Base-by-base conservation (phyloP, 2,888 invertebrate genomes). In the Phania funesta region DNA sequence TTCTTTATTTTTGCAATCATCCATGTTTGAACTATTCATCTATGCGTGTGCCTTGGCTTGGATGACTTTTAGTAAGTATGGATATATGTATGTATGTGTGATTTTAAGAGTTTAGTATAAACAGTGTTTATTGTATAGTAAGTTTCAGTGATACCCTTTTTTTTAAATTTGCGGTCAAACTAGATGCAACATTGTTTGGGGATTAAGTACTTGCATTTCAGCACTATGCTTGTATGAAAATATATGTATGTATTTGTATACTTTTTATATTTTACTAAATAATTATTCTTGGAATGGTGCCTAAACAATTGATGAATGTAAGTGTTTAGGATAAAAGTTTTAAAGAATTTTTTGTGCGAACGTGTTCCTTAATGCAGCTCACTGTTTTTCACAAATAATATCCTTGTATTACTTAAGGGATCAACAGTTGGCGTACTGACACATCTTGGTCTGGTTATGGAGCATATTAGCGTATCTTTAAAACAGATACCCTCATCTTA, bases 191-290 rank as follows among this genome's bases (percentile, higher is more conserved):
- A 77, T 73, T 77, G 81, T 73, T 81, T 73, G 71, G 77, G 81
- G 81, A 81, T 81, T 81, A 81, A 81, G 71, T 81, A 81, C 77
- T 81, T 77, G 81, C 81, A 67, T 81, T 81, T 81, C 77, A 81
- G 77, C 81, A 77, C 81, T 81, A 77, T 77, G 67, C 73, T 54
- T 65, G 52, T 68, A 77, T 56, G 54, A 62, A 62, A 80, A 71
- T 60, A 54, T 44, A 54, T 44, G 65, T 70, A 50, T 80, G 18
- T 80, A 67, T n/a, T 75, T 75, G 38, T 67, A 32, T 71, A 38
- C 56, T 32, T 54, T 50, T 38, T 46, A n/a, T n/a, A n/a, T n/a
- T n/a, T 70, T 48, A 50, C 54, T 24, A 62, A 74, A 74, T 74
- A 74, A 68, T 46, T 68, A 62, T 52, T 44, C 62, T 62, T 62